Conservation (phyloP, 1,140 invertebrate species). For the Eufriesea mexicana region DNA sequence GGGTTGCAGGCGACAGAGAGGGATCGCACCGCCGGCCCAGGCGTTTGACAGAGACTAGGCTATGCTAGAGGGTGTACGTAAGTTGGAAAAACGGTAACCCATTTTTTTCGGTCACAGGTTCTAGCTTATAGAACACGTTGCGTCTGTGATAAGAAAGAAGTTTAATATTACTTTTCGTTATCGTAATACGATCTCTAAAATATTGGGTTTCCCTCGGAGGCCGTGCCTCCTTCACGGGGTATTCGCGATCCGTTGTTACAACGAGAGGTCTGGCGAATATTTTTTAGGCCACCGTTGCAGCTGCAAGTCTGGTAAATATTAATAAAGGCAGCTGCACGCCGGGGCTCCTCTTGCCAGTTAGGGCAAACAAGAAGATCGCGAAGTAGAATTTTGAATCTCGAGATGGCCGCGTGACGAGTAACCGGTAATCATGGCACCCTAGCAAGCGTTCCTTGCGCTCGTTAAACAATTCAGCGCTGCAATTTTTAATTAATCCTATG, state of each 20-base stretch:
- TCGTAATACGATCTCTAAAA: slow-evolving; percentile 6
- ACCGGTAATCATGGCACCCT: neutral
- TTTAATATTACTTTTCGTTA: slow-evolving; percentile 13
- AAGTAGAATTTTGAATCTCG: slow-evolving; percentile 20
- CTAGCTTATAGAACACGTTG: neutral
- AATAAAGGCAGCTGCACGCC: neutral
- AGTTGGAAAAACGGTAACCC: neutral
- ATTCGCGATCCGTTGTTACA: neutral
- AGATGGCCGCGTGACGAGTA: neutral
- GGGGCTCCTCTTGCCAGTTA: neutral
- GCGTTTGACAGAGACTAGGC: too few species aligned
- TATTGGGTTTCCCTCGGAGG: neutral
- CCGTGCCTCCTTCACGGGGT: neutral
- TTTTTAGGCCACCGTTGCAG: neutral
- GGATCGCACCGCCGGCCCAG: too few species aligned
- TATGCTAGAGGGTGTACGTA: too few species aligned
- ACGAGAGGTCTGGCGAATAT: neutral
- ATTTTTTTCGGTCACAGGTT: neutral
- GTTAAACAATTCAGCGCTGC: neutral
- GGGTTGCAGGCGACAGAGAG: too few species aligned
- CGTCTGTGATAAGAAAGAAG: neutral
- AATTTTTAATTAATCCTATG: neutral
- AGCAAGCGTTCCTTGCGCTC: neutral
- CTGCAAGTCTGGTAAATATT: slow-evolving; percentile 19
- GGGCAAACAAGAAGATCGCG: slow-evolving; percentile 19